A percentile compares a stretch with the other conserved stretches of the same genome.
Conservation (phyloP, 2,797 vertebrate species). For the Lepilemur septentrionalis region DNA sequence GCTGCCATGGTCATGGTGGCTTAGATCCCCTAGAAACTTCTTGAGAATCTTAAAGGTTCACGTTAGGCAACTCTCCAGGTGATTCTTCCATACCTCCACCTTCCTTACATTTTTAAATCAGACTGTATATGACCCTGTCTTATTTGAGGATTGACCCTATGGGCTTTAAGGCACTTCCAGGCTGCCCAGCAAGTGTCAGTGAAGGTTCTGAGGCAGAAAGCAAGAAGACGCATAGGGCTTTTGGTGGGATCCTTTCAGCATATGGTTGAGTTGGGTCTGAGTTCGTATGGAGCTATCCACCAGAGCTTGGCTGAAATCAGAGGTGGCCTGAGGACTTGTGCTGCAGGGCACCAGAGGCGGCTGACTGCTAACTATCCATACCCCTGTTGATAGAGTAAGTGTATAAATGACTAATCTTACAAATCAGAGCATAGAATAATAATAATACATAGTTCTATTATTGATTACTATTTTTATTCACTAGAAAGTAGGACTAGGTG, state of each 20-base stretch:
- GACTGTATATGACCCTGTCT: not conserved
- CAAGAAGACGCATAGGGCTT: not conserved
- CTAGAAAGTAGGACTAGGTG: not conserved
- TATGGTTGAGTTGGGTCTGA: not conserved
- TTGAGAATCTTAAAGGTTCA: not conserved
- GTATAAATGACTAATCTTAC: not conserved
- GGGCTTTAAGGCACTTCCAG: not conserved
- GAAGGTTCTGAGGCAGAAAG: not conserved
- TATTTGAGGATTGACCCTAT: not conserved
- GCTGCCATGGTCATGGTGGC: not conserved
- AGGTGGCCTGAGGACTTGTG: not conserved
- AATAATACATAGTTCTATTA: not conserved
- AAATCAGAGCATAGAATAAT: not conserved
- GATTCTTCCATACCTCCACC: not conserved
- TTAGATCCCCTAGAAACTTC: not conserved
- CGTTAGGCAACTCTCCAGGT: not conserved
- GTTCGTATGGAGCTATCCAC: not conserved
- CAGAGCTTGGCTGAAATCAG: not conserved
- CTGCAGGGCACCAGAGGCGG: not conserved
- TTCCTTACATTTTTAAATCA: not conserved
- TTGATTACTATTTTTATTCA: not conserved
- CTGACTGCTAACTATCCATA: not conserved
- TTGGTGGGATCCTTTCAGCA: not conserved
- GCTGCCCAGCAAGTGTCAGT: not conserved
- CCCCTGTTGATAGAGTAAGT: not conserved